phyloP scores from a whole-genome alignment of 2,888 invertebrate genomes.

The Fragum sueziense region DNA sequence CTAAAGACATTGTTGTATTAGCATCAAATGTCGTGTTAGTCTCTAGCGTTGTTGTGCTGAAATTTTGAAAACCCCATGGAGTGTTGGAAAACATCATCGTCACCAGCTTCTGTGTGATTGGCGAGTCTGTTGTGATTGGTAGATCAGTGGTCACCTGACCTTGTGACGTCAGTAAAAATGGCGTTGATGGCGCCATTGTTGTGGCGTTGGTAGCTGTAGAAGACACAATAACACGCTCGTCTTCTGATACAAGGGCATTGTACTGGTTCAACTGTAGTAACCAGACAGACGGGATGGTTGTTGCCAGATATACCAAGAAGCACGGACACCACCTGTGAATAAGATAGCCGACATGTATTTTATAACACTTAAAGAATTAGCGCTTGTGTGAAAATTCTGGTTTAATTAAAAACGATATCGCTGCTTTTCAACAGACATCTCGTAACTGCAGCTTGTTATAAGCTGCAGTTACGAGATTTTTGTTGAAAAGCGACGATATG shows the following conservation, averaged over 20 bases:
- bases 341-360: neutral
- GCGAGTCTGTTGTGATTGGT: neutral
- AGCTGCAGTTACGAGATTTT: too few relatives aligned
- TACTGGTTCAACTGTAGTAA: conserved; percentile 63
- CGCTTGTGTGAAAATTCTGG: too few relatives aligned
- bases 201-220: conserved; percentile 94
- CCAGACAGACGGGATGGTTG: conserved; percentile 69
- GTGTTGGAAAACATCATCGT: neutral
- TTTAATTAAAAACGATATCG: too few relatives aligned
- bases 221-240: conserved; percentile 86
- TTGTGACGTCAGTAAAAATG: neutral
- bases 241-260: conserved; percentile 26
- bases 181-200: neutral
- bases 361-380: too few relatives aligned
- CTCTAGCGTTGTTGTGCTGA: neutral
- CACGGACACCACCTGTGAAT: conserved; percentile 67
- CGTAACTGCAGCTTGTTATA: too few relatives aligned
- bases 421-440: too few relatives aligned
- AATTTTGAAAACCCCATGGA: neutral
- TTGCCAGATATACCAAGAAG: conserved; percentile 68
- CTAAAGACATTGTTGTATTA: too few relatives aligned
- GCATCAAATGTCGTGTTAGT: neutral
- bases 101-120: neutral
- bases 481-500: too few relatives aligned
- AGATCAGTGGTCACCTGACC: neutral